These are phyloP conservation scores for Augochlora pura DNA, from an alignment of 1,140 invertebrate genomes.

Conservation along the genomic window DNA sequence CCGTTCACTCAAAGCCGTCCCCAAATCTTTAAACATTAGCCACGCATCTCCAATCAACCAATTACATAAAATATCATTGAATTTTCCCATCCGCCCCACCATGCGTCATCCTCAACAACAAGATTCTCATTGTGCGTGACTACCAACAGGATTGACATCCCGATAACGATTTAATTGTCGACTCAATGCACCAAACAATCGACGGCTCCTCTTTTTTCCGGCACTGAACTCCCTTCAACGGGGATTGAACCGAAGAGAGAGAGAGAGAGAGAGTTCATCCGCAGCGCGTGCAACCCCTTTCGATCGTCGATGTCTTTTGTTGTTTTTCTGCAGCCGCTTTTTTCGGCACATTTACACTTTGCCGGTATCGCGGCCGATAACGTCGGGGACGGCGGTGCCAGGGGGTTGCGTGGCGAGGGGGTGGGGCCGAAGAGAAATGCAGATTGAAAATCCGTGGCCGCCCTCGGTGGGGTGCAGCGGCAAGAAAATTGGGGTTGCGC, in stretches of 20 bases:
- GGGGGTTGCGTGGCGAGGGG: constrained; percentile 12
- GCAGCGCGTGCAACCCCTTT: neutral
- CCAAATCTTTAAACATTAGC: too few species aligned
- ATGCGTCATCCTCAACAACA: too few species aligned
- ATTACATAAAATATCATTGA: too few species aligned
- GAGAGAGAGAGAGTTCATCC: neutral
- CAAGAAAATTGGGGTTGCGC: constrained; percentile 63
- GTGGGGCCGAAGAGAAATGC: constrained; percentile 62
- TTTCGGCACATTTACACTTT: constrained; percentile 46
- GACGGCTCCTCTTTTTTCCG: neutral
- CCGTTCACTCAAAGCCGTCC: too few species aligned
- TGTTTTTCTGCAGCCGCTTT: neutral
- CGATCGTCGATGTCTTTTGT: constrained; percentile 1
- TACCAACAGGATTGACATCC: too few species aligned
- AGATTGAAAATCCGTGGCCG: constrained; percentile 63
- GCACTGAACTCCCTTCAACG: neutral
- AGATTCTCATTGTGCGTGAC: too few species aligned
- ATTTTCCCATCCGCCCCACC: too few species aligned
- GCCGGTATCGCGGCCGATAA: neutral
- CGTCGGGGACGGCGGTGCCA: too few species aligned
- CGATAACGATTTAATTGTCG: too few species aligned
- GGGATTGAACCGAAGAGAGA: neutral
- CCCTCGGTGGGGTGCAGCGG: constrained; percentile 58
- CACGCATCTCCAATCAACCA: too few species aligned
- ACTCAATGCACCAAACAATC: neutral